A percentile compares a stretch with the other conserved stretches of the same genome.
phyloP scores from a whole-genome alignment of 2,888 invertebrate genomes.

The Therioaphis trifolii region DNA sequence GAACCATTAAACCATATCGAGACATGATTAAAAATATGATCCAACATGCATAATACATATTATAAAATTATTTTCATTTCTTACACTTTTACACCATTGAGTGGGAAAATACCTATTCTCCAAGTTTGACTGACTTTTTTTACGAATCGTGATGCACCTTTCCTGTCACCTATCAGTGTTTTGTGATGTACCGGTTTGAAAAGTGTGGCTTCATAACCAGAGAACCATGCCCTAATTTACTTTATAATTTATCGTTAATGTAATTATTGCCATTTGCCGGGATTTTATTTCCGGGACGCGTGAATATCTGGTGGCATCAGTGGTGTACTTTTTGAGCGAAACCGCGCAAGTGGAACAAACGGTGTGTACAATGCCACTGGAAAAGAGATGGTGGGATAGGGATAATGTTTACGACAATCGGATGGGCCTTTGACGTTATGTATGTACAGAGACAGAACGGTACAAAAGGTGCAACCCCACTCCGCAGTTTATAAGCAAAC shows the following conservation, averaged over 20 bases:
- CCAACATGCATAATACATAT: too few relatives aligned
- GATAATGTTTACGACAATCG: conserved; percentile 59
- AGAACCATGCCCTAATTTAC: too few relatives aligned
- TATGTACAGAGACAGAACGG: neutral
- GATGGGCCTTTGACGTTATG: conserved; percentile 61
- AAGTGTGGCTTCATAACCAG: too few relatives aligned
- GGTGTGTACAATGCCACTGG: neutral
- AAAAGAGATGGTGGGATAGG: neutral
- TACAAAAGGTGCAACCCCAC: conserved; percentile 27
- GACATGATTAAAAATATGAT: too few relatives aligned
- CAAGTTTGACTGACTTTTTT: too few relatives aligned
- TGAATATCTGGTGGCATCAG: neutral
- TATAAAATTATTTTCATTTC: too few relatives aligned
- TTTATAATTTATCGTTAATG: conserved; percentile 2
- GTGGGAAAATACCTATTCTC: too few relatives aligned
- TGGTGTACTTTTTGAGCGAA: neutral
- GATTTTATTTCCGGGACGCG: conserved; percentile 35
- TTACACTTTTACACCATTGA: too few relatives aligned
- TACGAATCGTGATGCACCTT: too few relatives aligned
- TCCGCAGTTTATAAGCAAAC: conserved; percentile 26
- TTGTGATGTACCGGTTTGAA: too few relatives aligned
- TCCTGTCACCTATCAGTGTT: too few relatives aligned
- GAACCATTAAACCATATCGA: too few relatives aligned
- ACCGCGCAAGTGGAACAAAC: conserved; percentile 56
- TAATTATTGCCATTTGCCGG: conserved; percentile 35